Evolutionary conservation across 2,888 invertebrate species (phyloP), one percentile per base, ranked within the genome.

Genomic region (Carpatolechia fugitivella): DNA sequence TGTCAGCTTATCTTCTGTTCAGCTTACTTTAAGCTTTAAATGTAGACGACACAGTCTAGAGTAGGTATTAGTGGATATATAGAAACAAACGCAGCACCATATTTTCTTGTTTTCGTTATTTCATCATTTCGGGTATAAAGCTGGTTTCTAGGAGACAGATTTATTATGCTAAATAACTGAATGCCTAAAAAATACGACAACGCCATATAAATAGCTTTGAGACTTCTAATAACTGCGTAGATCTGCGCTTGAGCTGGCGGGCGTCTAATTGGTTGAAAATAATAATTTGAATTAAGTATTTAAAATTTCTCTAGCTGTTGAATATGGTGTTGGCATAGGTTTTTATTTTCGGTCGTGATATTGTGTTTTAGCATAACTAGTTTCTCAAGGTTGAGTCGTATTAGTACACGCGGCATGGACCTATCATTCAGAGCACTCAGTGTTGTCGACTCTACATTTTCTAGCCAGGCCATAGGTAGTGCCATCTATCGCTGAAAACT

Each of bases 311-410:
- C 48, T 52, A 8, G 16, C 30, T 47, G 24, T n/a, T 18, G 49
- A 33, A 38, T 16, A 20, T 55, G 47, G 31, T 55, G n/a, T 30
- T 44, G 50, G 47, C 31, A 41, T 49, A 73, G 62, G 33, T 31
- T 73, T 69, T 78, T 81, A 81, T 80, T 79, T 82, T 80, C 64
- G 72, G 71, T 72, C 71, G 68, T 80, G 77, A 75, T 82, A 74
- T 77, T 74, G 71, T 66, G 63, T 74, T 82, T 84, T 87, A 78
- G 68, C 85, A 88, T 86, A 88, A 88, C 88, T 54, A 67, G 87
- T 87, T 85, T 59, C 66, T 73, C 83, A 84, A 87, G 85, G 85
- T 82, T 81, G 75, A 64, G 63, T 64, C 69, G 66, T 62, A 67
- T 70, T 75, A 74, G 68, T 69, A 69, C 62, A 72, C 76, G 73